A percentile compares a stretch with the other conserved stretches of the same genome.
These are phyloP conservation scores for Indri indri DNA, from an alignment of 2,113 vertebrate species.

Conservation along the genomic window DNA sequence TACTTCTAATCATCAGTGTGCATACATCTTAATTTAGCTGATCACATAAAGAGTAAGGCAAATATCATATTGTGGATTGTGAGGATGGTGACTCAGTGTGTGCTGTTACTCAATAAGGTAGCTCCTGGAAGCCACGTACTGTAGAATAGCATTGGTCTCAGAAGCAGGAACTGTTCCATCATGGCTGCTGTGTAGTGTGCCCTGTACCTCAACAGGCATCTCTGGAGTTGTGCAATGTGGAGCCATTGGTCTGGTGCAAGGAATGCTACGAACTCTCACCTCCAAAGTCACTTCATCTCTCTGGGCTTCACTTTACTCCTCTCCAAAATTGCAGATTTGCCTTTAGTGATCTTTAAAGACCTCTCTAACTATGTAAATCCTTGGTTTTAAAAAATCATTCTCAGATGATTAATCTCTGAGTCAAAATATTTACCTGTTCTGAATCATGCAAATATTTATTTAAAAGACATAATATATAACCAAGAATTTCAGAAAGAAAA, in stretches of 20 bases:
- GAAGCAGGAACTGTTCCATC: background rate
- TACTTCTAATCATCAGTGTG: too few species aligned
- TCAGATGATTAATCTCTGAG: background rate
- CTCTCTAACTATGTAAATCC: background rate
- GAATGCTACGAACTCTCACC: background rate
- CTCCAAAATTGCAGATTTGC: background rate
- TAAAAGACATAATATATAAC: background rate
- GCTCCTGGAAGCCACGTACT: background rate
- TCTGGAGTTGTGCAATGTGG: fast-evolving
- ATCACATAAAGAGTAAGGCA: background rate
- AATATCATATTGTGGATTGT: fast-evolving
- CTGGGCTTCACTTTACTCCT: background rate
- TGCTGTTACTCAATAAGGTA: background rate
- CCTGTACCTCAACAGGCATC: background rate
- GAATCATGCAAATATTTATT: background rate
- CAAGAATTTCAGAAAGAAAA: background rate
- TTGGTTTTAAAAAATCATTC: background rate
- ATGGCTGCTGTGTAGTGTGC: background rate
- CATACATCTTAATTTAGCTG: background rate
- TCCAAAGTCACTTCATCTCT: background rate
- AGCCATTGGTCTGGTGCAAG: background rate
- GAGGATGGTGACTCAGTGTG: background rate
- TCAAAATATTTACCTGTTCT: slow-evolving; percentile 3
- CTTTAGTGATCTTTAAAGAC: slow-evolving; percentile 6
- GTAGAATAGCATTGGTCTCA: background rate